phyloP scores from a whole-genome alignment of 1,140 invertebrate species.

The Scaptomyza graminum region DNA sequence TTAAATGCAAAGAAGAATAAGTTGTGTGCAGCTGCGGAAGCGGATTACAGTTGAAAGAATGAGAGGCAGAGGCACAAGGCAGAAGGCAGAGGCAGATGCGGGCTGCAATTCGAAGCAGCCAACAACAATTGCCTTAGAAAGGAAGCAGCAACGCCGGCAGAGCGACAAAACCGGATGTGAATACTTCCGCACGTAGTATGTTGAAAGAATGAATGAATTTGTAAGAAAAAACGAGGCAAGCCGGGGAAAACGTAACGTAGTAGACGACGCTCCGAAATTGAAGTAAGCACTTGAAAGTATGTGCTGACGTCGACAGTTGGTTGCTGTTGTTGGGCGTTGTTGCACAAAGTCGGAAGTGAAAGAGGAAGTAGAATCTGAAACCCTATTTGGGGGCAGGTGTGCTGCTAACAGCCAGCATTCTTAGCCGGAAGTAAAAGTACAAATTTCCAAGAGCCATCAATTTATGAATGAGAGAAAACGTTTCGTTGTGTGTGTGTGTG shows the following conservation, averaged over 20 bases:
- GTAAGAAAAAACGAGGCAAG: slow-evolving; percentile 17
- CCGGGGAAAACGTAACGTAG: slow-evolving; percentile 10
- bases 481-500: not conserved
- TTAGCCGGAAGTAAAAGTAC: slow-evolving; percentile 35
- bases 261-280: slow-evolving; percentile 29
- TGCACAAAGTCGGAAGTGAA: slow-evolving; percentile 30
- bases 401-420: slow-evolving; percentile 2
- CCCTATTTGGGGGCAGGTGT: slow-evolving; percentile 16
- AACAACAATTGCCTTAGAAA: slow-evolving; percentile 29
- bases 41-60: slow-evolving; percentile 28
- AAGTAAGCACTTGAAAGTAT: slow-evolving; percentile 30
- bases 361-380: slow-evolving; percentile 3
- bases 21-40: slow-evolving; percentile 49
- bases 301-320: slow-evolving; percentile 14
- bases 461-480: slow-evolving; percentile 21
- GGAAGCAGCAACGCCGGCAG: slow-evolving; percentile 15
- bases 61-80: too few species aligned
- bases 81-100: slow-evolving; percentile 22
- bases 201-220: slow-evolving; percentile 30
- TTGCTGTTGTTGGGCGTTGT: not conserved
- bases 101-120: slow-evolving; percentile 45
- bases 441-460: slow-evolving; percentile 13
- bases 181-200: slow-evolving; percentile 71
- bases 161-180: slow-evolving; percentile 69
- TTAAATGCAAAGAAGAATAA: slow-evolving; percentile 68